Conservation (phyloP, 2,113 vertebrate genomes). For the Menidia beryllina region DNA sequence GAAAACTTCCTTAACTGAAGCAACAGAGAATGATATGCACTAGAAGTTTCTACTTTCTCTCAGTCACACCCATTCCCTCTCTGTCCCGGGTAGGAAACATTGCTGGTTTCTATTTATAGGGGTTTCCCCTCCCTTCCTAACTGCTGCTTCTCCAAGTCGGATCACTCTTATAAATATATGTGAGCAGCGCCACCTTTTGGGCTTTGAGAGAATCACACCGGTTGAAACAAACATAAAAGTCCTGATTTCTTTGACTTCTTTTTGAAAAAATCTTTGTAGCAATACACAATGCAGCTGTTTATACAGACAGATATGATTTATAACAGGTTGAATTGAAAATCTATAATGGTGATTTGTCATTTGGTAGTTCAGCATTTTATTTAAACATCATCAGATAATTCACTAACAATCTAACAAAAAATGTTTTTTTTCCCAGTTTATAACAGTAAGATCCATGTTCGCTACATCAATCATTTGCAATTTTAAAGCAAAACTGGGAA, state of each 20-base stretch:
- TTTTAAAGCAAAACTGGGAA: too few species aligned
- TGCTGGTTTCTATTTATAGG: constrained; percentile 25
- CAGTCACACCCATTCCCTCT: constrained; percentile 36
- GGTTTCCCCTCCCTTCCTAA: constrained; percentile 1
- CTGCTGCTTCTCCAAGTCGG: background rate
- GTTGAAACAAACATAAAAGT: background rate
- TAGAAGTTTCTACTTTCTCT: background rate
- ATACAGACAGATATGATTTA: background rate
- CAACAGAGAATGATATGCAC: background rate
- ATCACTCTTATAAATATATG: background rate
- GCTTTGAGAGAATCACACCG: background rate
- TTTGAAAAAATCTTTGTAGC: background rate
- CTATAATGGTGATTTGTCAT: background rate
- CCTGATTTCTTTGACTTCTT: background rate
- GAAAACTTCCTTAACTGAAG: background rate
- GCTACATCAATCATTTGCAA: too few species aligned
- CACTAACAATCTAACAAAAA: background rate
- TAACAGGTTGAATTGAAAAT: background rate
- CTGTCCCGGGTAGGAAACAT: constrained; percentile 24
- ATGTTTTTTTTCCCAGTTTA: too few species aligned
- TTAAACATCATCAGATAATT: background rate
- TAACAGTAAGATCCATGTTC: too few species aligned
- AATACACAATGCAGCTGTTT: too few species aligned
- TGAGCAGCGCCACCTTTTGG: constrained; percentile 57
- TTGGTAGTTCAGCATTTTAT: background rate